These are phyloP conservation scores for Plodia interpunctella DNA, from an alignment of 1,140 invertebrate species.

Conservation along the genomic window DNA sequence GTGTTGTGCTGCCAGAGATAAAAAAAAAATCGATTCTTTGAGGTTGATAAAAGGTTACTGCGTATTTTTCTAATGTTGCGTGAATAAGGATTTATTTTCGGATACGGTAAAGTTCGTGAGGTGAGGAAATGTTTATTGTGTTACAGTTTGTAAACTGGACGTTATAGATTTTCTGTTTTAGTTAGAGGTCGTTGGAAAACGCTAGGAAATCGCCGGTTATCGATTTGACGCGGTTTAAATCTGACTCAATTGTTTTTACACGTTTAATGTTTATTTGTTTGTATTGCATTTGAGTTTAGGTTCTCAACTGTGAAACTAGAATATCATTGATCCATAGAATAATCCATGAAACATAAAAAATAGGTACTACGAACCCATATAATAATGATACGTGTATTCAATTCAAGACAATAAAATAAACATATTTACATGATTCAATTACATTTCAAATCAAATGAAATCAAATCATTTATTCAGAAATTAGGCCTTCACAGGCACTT, in stretches of 20 bases:
- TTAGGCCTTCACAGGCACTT: no score
- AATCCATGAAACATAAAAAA: no score
- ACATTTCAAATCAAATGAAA: no score
- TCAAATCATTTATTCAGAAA: no score
- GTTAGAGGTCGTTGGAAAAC: constrained; percentile 1
- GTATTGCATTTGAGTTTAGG: background rate
- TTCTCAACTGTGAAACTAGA: background rate
- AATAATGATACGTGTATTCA: no score
- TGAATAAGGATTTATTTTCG: constrained; percentile 14
- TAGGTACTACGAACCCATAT: no score
- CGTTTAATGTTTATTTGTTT: background rate
- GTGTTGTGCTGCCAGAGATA: constrained; percentile 7
- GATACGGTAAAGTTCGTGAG: background rate
- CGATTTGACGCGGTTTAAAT: background rate
- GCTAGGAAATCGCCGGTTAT: background rate
- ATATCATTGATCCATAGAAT: no score
- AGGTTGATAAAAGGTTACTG: constrained; percentile 7
- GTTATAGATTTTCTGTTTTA: constrained; percentile 1
- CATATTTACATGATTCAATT: no score
- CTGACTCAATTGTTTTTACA: background rate
- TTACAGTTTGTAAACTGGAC: constrained; percentile 4
- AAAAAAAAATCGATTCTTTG: background rate
- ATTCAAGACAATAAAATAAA: no score
- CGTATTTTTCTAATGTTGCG: constrained; percentile 13
- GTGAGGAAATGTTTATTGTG: background rate